Conservation (phyloP, 2,113 vertebrate genomes). For the Oostethus manadensis region DNA sequence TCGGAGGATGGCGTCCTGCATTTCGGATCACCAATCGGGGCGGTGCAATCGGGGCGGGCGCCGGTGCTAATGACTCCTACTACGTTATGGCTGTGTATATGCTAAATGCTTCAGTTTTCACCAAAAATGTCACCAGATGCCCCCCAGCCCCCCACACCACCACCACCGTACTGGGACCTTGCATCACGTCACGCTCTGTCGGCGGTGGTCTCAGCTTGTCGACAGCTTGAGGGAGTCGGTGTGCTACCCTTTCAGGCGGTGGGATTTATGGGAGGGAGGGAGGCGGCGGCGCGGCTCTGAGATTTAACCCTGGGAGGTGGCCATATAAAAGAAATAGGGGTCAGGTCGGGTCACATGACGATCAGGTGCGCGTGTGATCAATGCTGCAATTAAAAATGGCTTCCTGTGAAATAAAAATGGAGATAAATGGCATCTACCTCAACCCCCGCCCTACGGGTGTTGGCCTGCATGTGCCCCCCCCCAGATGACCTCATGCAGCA, state of each 20-base stretch:
- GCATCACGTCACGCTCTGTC: background rate
- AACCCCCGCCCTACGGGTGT: too few species aligned
- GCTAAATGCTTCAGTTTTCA: too few species aligned
- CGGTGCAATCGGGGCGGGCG: too few species aligned
- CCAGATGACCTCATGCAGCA: background rate
- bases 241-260: slow-evolving; percentile 26
- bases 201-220: slow-evolving; percentile 37
- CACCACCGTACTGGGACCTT: too few species aligned
- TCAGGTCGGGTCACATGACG: slow-evolving; percentile 29
- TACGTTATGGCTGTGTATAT: too few species aligned
- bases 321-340: slow-evolving; percentile 40
- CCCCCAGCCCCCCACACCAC: too few species aligned
- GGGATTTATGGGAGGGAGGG: slow-evolving; percentile 41
- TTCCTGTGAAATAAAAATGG: background rate
- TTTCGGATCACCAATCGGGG: too few species aligned
- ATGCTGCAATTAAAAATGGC: background rate
- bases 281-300: slow-evolving; percentile 12
- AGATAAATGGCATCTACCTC: too few species aligned
- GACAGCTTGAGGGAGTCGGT: slow-evolving; percentile 38
- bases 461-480: too few species aligned
- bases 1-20: too few species aligned
- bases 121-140: too few species aligned
- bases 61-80: too few species aligned
- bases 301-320: slow-evolving; percentile 26
- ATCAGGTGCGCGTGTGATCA: slow-evolving; percentile 21